Conservation (phyloP, 2,113 vertebrate genomes). For the Naja naja region DNA sequence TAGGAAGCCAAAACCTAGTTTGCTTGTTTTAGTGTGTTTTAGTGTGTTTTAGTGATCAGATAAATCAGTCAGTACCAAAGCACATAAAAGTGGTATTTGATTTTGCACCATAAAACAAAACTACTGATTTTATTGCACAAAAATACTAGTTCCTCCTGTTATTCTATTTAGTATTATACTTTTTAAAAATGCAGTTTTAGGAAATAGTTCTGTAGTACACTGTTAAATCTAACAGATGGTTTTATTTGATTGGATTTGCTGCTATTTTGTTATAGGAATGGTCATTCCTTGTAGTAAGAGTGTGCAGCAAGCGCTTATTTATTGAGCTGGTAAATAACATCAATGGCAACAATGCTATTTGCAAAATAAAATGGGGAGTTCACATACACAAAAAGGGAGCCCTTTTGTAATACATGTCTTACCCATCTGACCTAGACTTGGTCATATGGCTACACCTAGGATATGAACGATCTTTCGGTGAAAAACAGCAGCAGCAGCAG, state of each 20-base stretch:
- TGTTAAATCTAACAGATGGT: not conserved
- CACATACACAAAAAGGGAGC: not conserved
- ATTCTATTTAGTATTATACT: constrained; percentile 26
- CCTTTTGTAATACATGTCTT: constrained; percentile 12
- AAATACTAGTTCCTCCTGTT: not conserved
- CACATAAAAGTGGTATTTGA: not conserved
- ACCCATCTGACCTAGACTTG: constrained; percentile 12
- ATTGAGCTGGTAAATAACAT: constrained; percentile 17
- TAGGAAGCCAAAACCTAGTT: not conserved
- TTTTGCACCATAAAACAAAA: not conserved
- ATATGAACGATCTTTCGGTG: constrained; percentile 8
- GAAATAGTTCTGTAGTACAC: not conserved
- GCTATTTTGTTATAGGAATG: constrained; percentile 29
- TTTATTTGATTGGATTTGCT: constrained; percentile 18
- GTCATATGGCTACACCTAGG: constrained; percentile 22
- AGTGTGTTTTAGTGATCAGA: not conserved
- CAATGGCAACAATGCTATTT: constrained; percentile 20
- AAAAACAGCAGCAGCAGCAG: constrained; percentile 32
- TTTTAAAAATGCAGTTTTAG: constrained; percentile 26
- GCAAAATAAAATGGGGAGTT: constrained; percentile 33
- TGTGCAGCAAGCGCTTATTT: constrained; percentile 1
- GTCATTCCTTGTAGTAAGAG: constrained; percentile 1
- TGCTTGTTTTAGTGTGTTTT: not conserved
- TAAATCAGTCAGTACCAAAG: constrained; percentile 31
- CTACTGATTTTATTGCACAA: not conserved